phyloP scores from a whole-genome alignment of 2,113 vertebrate species.

The Dunckerocampus dactyliophorus region DNA sequence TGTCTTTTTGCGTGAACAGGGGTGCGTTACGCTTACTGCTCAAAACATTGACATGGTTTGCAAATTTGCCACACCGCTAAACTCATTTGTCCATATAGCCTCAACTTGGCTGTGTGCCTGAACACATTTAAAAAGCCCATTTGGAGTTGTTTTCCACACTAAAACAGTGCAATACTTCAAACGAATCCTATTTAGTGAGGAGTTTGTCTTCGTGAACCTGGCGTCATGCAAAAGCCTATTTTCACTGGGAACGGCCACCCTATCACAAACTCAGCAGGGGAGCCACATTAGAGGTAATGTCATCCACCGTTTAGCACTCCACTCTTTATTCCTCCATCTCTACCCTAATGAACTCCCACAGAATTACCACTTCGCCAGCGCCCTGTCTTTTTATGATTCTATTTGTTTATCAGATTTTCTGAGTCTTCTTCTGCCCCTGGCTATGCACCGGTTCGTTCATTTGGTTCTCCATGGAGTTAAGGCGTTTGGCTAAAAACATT shows the following conservation, averaged over 20 bases:
- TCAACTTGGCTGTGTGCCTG: constrained; percentile 54
- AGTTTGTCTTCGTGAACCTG: constrained; percentile 61
- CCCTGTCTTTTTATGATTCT: constrained; percentile 77
- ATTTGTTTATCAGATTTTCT: constrained; percentile 79
- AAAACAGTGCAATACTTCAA: constrained; percentile 59
- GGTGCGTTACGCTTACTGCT: constrained; percentile 30
- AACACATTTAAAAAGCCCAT: constrained; percentile 58
- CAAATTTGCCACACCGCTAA: constrained; percentile 46
- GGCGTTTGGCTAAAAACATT: constrained; percentile 65
- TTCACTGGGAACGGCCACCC: constrained; percentile 62
- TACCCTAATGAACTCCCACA: constrained; percentile 73
- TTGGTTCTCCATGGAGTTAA: constrained; percentile 79
- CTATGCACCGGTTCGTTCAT: constrained; percentile 60
- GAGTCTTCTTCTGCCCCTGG: constrained; percentile 52
- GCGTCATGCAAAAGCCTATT: constrained; percentile 67
- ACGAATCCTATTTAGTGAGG: constrained; percentile 67
- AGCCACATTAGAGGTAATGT: constrained; percentile 74
- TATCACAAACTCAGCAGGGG: constrained; percentile 73
- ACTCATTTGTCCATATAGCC: constrained; percentile 53
- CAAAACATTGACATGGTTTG: constrained; percentile 17
- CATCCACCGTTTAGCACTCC: constrained; percentile 68
- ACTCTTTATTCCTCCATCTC: constrained; percentile 63
- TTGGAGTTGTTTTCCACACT: constrained; percentile 53
- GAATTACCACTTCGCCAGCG: constrained; percentile 72
- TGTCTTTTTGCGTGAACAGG: constrained; percentile 2